Conservation (phyloP, 2,888 invertebrate genomes). For the Capitulum mitella region DNA sequence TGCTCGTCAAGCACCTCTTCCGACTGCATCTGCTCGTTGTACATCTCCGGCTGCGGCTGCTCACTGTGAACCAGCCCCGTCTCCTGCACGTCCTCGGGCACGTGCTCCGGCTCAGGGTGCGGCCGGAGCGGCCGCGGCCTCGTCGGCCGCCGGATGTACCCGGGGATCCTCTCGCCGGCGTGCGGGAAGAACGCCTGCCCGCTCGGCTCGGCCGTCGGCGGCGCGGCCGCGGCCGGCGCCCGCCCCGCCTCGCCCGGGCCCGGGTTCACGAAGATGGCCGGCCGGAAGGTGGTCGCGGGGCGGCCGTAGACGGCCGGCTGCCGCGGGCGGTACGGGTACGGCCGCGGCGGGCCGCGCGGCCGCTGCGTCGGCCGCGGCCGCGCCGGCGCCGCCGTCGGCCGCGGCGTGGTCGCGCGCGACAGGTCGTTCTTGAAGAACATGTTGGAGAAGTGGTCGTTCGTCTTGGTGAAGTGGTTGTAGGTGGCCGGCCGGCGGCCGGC, state of each 20-base stretch:
- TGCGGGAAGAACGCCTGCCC: not conserved
- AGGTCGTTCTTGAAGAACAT: not conserved
- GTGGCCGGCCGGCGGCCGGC: not conserved
- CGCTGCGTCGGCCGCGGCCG: conserved; percentile 1
- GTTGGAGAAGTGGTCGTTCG: not conserved
- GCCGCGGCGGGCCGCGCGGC: conserved; percentile 20
- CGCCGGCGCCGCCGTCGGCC: not conserved
- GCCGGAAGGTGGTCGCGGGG: not conserved
- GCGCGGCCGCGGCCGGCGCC: not conserved
- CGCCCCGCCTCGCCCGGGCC: not conserved
- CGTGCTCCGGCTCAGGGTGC: not conserved
- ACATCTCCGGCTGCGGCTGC: not conserved
- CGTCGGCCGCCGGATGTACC: not conserved
- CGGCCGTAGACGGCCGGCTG: not conserved
- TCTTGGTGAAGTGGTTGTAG: not conserved
- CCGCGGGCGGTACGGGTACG: not conserved
- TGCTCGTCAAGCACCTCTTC: not conserved
- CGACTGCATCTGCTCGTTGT: not conserved
- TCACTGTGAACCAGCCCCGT: not conserved
- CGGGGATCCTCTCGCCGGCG: not conserved
- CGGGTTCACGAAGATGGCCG: not conserved
- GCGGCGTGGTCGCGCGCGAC: not conserved
- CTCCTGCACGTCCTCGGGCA: not conserved
- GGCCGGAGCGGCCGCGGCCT: not conserved
- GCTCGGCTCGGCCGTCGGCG: not conserved